These are phyloP conservation scores for Mustela lutreola DNA, from an alignment of 2,113 vertebrate genomes.

Conservation along the genomic window DNA sequence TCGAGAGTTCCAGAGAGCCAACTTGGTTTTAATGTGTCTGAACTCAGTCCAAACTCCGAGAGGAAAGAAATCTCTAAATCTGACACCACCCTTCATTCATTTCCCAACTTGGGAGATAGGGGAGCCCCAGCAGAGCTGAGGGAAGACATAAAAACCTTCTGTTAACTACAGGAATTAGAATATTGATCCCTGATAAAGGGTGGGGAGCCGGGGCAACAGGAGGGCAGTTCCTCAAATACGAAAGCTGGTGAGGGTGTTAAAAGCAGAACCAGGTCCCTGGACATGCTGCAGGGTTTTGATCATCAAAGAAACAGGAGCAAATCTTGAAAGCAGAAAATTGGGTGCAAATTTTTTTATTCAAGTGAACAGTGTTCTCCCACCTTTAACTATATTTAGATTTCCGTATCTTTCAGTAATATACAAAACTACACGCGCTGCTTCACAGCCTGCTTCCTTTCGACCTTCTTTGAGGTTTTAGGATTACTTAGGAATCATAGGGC, in stretches of 20 bases:
- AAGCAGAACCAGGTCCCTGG: neutral
- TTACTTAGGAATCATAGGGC: neutral
- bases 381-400: neutral
- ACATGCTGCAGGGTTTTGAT: neutral
- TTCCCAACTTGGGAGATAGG: neutral
- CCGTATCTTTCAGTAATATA: neutral
- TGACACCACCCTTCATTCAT: neutral
- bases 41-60: neutral
- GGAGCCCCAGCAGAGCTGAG: neutral
- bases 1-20: neutral
- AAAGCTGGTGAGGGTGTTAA: neutral
- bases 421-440: rapidly evolving
- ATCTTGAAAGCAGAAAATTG: neutral
- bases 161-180: neutral
- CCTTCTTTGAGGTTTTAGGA: neutral
- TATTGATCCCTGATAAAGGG: neutral
- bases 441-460: neutral
- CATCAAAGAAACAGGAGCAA: neutral
- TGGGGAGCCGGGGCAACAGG: rapidly evolving
- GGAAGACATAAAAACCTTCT: neutral
- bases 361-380: neutral
- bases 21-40: neutral
- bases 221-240: neutral
- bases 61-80: neutral
- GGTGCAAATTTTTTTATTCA: neutral